These are phyloP conservation scores for Helicoverpa zea DNA, from an alignment of 1,140 invertebrate genomes.

Conservation along the genomic window DNA sequence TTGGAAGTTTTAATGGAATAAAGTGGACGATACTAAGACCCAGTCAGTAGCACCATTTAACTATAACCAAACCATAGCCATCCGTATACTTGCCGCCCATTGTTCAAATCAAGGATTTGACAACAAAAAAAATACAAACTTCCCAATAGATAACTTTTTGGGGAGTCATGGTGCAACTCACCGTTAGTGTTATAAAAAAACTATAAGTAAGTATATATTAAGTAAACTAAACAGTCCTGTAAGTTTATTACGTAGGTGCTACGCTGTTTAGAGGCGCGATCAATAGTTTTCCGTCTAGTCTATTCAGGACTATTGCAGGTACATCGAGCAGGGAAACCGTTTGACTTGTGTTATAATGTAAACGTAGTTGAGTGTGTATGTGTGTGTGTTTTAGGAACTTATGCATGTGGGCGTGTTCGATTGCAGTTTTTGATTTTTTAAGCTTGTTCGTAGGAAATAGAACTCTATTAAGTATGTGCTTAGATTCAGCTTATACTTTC, in stretches of 20 bases:
- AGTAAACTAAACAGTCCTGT: not conserved
- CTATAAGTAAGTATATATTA: not conserved
- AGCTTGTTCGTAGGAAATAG: not conserved
- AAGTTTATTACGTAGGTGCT: not conserved
- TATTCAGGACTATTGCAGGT: slow-evolving; percentile 17
- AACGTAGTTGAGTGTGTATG: not conserved
- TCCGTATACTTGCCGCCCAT: no score
- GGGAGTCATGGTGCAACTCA: no score
- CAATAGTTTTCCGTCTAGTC: slow-evolving; percentile 11
- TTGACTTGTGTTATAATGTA: not conserved
- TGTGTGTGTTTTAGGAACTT: not conserved
- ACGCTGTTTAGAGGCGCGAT: not conserved
- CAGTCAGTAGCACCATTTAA: no score
- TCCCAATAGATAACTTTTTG: no score
- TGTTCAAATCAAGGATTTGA: no score
- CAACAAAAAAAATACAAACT: no score
- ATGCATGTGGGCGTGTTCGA: not conserved
- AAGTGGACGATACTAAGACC: no score
- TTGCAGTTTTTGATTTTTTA: not conserved
- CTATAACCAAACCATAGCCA: no score
- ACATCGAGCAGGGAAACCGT: not conserved
- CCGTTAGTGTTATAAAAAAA: no score
- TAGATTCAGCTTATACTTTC: no score
- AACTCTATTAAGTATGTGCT: not conserved
- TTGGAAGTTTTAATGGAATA: no score